These are phyloP conservation scores for Ellobium chinense DNA, from an alignment of 2,888 invertebrate genomes.

Conservation along the genomic window DNA sequence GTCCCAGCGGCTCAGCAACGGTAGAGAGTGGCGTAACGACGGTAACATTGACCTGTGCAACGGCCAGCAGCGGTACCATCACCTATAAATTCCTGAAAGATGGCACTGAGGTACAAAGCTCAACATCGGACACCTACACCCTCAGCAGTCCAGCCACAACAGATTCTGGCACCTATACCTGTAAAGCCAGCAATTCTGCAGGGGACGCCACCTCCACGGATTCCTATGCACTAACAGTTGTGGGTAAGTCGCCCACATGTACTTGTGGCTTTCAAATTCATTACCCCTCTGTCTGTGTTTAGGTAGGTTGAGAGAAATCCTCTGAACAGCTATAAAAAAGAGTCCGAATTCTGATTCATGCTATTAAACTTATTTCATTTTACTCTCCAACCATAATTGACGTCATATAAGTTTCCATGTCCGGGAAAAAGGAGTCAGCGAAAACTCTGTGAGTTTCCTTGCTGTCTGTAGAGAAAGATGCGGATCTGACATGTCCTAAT, in stretches of 20 bases:
- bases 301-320: background rate
- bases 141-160: background rate
- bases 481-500: too few species aligned
- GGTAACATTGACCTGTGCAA: background rate
- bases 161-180: background rate
- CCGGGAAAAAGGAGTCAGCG: background rate
- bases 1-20: background rate
- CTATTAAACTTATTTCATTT: background rate
- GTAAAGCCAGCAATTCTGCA: background rate
- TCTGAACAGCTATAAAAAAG: too few species aligned
- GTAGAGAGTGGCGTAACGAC: background rate
- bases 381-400: background rate
- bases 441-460: background rate
- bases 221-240: background rate
- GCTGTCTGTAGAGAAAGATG: too few species aligned
- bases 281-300: too few species aligned
- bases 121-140: background rate
- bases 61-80: background rate
- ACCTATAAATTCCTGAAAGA: background rate
- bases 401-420: background rate
- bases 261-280: background rate
- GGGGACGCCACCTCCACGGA: background rate
- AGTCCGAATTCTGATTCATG: too few species aligned
- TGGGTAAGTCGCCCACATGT: background rate
- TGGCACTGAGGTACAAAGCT: background rate